Percentiles rank a stretch among this genome's conserved stretches.
These are phyloP conservation scores for Gavialis gangeticus DNA, from an alignment of 2,113 vertebrate genomes.

Conservation along the genomic window DNA sequence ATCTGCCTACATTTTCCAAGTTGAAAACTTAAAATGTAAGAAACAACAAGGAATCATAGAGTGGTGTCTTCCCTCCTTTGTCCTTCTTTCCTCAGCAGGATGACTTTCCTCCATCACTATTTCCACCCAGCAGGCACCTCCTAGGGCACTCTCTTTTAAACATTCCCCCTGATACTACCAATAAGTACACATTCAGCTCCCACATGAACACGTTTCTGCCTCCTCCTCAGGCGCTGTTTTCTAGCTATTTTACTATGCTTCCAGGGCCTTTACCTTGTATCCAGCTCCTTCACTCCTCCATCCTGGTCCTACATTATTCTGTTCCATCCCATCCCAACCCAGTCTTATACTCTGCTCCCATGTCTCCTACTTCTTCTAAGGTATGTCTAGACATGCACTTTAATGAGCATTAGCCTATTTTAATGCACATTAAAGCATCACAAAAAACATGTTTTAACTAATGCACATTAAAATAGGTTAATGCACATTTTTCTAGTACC, in stretches of 20 bases:
- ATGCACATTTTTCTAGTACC: too few species aligned
- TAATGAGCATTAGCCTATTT: too few species aligned
- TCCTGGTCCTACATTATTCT: neutral
- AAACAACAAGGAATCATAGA: neutral
- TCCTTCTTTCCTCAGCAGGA: neutral
- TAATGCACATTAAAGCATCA: too few species aligned
- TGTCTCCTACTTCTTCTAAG: too few species aligned
- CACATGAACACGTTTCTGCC: neutral
- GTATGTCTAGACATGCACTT: too few species aligned
- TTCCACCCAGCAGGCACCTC: neutral
- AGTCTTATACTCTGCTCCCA: neutral
- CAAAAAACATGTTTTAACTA: too few species aligned
- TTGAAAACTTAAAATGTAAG: neutral
- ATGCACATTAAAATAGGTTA: too few species aligned
- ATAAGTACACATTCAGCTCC: neutral
- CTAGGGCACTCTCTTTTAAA: neutral
- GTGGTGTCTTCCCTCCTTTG: neutral
- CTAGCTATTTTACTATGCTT: neutral
- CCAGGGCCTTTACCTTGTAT: neutral
- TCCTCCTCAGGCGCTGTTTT: too few species aligned
- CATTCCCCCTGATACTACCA: neutral
- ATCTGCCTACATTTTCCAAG: neutral
- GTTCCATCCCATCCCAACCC: neutral
- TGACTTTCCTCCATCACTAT: neutral
- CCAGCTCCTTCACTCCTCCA: neutral